A percentile compares a stretch with the other conserved stretches of the same genome.
Evolutionary conservation across 2,797 vertebrate species (phyloP).

Genomic region (Danio jaintianensis): DNA sequence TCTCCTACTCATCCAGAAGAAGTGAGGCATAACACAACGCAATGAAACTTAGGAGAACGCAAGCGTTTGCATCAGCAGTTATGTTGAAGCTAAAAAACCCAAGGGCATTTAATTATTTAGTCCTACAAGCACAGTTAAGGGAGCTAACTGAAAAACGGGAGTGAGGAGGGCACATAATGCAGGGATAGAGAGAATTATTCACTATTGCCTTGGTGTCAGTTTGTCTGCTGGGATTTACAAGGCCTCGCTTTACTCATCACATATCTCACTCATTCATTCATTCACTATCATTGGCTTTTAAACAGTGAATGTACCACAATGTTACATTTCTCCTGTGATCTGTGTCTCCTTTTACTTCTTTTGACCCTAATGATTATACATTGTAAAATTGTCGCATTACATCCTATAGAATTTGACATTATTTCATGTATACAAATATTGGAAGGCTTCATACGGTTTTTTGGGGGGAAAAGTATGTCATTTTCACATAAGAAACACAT

Average conservation of each 20-base stretch:
- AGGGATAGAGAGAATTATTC: background rate
- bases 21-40: background rate
- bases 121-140: constrained; percentile 1
- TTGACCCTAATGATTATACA: no score
- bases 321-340: background rate
- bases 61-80: constrained; percentile 11
- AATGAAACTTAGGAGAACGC: background rate
- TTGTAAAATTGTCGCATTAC: no score
- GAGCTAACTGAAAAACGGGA: constrained; percentile 1
- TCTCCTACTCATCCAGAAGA: background rate
- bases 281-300: background rate
- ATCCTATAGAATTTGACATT: no score
- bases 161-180: background rate
- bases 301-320: background rate
- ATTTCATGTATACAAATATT: no score
- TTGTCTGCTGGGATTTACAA: background rate
- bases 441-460: no score
- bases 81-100: constrained; percentile 4
- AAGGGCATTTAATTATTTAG: constrained; percentile 10
- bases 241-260: no score
- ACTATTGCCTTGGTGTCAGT: background rate
- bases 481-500: no score
- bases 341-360: no score
- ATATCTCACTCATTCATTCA: background rate
- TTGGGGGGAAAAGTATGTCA: no score